These are phyloP conservation scores for Hirudo medicinalis DNA, from an alignment of 1,140 invertebrate genomes.

Conservation along the genomic window DNA sequence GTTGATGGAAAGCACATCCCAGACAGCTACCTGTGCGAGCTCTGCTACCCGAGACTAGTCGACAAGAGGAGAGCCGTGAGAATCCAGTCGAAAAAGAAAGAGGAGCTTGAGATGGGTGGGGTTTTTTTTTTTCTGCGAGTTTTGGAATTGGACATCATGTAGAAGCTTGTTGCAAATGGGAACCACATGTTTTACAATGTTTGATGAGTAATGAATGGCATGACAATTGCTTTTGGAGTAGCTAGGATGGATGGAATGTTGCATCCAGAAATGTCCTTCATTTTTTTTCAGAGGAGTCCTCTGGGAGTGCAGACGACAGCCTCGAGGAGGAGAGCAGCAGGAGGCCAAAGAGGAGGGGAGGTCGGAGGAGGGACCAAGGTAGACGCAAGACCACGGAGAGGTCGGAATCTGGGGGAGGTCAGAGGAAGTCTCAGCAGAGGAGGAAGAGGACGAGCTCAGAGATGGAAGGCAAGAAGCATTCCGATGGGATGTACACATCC, in stretches of 20 bases:
- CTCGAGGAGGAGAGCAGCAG: conserved; percentile 19
- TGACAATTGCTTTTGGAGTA: too few relatives aligned
- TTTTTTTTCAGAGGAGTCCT: background rate
- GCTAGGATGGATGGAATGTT: too few relatives aligned
- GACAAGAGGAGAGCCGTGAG: conserved; percentile 67
- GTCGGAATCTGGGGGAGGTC: conserved; percentile 75
- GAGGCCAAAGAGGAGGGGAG: conserved; percentile 12
- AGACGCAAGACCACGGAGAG: conserved; percentile 19
- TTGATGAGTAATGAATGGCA: too few relatives aligned
- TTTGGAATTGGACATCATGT: background rate
- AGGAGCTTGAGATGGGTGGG: conserved; percentile 9
- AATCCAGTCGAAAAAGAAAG: conserved; percentile 47
- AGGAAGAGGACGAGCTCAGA: conserved; percentile 13
- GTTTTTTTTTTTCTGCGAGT: background rate
- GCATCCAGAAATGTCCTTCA: background rate
- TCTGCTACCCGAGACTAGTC: conserved; percentile 66
- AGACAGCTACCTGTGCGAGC: conserved; percentile 79
- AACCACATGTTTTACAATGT: too few relatives aligned
- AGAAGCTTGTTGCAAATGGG: too few relatives aligned
- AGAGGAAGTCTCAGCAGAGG: conserved; percentile 27
- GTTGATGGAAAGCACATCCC: conserved; percentile 79
- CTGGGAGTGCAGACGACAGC: conserved; percentile 5
- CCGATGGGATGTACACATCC: too few relatives aligned
- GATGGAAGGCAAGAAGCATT: background rate
- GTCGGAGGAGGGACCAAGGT: conserved; percentile 19